Evolutionary conservation across 2,888 invertebrate species (phyloP), one percentile per base, ranked within the genome.

Genomic region (Brachypalpus laphriformis): DNA sequence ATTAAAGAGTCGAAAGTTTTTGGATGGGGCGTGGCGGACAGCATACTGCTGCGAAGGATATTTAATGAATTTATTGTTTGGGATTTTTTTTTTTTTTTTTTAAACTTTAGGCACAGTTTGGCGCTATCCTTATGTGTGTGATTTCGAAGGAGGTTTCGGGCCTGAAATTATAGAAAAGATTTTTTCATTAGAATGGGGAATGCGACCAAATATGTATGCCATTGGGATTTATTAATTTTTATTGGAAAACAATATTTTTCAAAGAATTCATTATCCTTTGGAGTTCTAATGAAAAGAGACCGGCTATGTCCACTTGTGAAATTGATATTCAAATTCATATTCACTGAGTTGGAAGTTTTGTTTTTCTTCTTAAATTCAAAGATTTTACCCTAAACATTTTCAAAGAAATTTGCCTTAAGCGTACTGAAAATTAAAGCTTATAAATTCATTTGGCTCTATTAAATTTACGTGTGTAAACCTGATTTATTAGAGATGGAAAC

Each of bases 1-100:
- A 66, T 66, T 66, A 66, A 66, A 40, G 37, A 37, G 66, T 66
- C 63, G 3, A 66, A 40, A 34, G 11, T 31, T 34, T 20, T 3
- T 4, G n/a, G 54, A 3, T 25, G 14, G 14, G 54, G 25, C 51
- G n/a, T n/a, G 28, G 22, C 25, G 11, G 7, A 14, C 14, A 16
- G 25, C 51, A 25, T 4, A 49, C 49, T 11, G 34, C 11, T 28
- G 7, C 16, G n/a, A 18, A 31, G 7, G 37, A 4, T 57, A 20
- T 57, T 9, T 40, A 57, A 57, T 57, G 57, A 57, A 57, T 57
- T 57, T 22, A 20, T 57, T 18, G 49, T 22, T 11, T 16, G 47
- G 51, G 6, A n/a, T 51, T n/a, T 22, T 51, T 51, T 3, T 22
- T 16, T 1, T 51, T 0, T 3, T 4, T 3, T 0, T 47, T 20